Percentiles rank a stretch among this genome's conserved stretches.
Evolutionary conservation across 30 jellyfish, hydroid and myxozoan species (phyloP).

Genomic region (Nemopilema nomurai): DNA sequence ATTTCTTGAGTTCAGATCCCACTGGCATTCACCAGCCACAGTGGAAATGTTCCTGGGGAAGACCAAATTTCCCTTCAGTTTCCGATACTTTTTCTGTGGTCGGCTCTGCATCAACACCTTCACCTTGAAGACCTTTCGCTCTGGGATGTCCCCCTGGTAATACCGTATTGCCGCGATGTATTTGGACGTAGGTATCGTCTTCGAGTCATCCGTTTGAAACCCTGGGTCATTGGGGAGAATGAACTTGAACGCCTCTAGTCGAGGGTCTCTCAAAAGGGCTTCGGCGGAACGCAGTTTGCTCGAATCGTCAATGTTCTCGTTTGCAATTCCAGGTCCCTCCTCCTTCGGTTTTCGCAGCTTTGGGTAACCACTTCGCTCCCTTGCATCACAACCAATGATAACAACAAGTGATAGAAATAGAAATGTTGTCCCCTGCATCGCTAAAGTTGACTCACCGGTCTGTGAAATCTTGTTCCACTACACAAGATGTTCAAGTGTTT

Average conservation of each 20-base stretch:
- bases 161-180: slow-evolving; percentile 5
- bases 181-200: neutral
- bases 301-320: neutral
- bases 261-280: slow-evolving; percentile 27
- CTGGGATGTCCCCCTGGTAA: slow-evolving; percentile 9
- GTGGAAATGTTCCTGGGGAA: slow-evolving; percentile 39
- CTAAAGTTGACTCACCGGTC: neutral
- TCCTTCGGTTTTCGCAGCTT: neutral
- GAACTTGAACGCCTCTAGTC: slow-evolving; percentile 31
- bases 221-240: slow-evolving; percentile 30
- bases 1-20: slow-evolving; percentile 17
- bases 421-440: neutral
- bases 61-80: slow-evolving; percentile 20
- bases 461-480: no score
- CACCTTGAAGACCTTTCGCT: slow-evolving; percentile 26
- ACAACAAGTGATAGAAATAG: neutral
- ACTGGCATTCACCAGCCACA: slow-evolving; percentile 26
- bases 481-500: no score
- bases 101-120: slow-evolving; percentile 21
- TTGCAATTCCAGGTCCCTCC: neutral
- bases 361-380: neutral
- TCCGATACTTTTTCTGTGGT: neutral
- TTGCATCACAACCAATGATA: neutral
- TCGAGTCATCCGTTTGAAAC: neutral
- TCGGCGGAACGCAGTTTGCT: slow-evolving; percentile 30